Base-by-base conservation (phyloP, 1,140 invertebrate species). In the Philotrypesis tridentata region DNA sequence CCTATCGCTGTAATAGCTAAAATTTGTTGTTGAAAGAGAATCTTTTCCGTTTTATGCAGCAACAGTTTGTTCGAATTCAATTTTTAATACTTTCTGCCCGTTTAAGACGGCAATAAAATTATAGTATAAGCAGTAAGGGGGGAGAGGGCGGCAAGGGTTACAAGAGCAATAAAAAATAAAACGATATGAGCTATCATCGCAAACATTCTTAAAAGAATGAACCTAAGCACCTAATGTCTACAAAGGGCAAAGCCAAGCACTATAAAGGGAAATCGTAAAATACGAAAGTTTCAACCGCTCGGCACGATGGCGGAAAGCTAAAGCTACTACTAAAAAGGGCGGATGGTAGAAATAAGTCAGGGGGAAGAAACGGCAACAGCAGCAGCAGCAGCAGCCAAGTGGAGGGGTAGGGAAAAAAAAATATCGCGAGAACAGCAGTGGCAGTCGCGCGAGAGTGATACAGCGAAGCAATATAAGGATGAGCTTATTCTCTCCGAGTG, bases 221-320 rank as follows among this genome's bases (percentile, higher is more conserved):
- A 67, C n/a, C 75, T 43, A 77, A 65, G 48, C 8, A 43, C 8
- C 23, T 25, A 78, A 78, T 55, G 29, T 70, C 65, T 68, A 70
- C 75, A 80, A 55, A 79, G 82, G 48, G 79, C 40, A 82, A 55
- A 84, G 82, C 70, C 73, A 84, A 85, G 84, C 82, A 55, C 48
- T 55, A 17, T 5, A 65, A 72, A 76, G 9, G 65, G 48, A 71
- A 79, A 68, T 70, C 40, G 9, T 71, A 80, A 80, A 80, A 75
- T 60, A 48, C 14, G 29, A 63, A 82, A 67, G 70, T 76, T 63
- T n/a, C 11, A 72, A 9, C 67, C 31, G 21, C 48, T 80, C 21
- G 48, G n/a, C 31, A n/a, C 55, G 73, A 60, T 82, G n/a, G 67
- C 27, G 68, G 31, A 81, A 72, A 76, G 43, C 12, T 73, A 77